Evolutionary conservation across 2,113 vertebrate genomes (phyloP).

Genomic region (Chlorocebus sabaeus): DNA sequence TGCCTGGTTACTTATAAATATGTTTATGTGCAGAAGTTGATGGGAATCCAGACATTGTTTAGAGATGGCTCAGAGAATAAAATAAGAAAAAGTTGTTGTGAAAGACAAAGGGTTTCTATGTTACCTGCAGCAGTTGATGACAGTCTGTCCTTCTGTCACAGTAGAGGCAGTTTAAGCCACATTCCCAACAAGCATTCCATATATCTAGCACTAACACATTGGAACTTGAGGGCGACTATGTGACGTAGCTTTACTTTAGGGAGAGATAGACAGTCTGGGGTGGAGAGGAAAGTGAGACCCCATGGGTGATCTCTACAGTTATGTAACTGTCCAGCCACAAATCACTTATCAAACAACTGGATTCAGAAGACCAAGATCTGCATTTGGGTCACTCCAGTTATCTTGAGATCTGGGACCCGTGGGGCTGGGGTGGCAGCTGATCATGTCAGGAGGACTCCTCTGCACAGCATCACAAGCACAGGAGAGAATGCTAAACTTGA

Average conservation of each 20-base stretch:
- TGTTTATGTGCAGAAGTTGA: neutral
- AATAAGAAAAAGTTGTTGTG: constrained; percentile 6
- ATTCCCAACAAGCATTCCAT: neutral
- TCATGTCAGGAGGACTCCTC: neutral
- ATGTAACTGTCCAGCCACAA: neutral
- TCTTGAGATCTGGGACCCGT: neutral
- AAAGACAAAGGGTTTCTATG: neutral
- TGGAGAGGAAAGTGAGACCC: neutral
- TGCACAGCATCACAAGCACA: neutral
- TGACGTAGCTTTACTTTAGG: neutral
- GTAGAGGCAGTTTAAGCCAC: neutral
- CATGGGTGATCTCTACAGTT: neutral
- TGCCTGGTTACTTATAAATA: constrained; percentile 25
- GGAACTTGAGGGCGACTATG: neutral
- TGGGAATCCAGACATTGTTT: neutral
- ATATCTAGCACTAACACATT: neutral
- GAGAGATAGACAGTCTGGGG: neutral
- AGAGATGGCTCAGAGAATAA: constrained; percentile 8
- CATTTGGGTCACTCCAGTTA: neutral
- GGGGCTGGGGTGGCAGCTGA: neutral
- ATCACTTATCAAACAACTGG: neutral
- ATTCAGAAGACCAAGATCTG: neutral
- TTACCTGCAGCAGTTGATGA: neutral
- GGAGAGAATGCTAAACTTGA: neutral
- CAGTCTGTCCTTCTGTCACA: neutral